Evolutionary conservation across 1,140 invertebrate genomes (phyloP), one percentile per base, ranked within the genome.

Genomic region (Drosophila lacertosa): DNA sequence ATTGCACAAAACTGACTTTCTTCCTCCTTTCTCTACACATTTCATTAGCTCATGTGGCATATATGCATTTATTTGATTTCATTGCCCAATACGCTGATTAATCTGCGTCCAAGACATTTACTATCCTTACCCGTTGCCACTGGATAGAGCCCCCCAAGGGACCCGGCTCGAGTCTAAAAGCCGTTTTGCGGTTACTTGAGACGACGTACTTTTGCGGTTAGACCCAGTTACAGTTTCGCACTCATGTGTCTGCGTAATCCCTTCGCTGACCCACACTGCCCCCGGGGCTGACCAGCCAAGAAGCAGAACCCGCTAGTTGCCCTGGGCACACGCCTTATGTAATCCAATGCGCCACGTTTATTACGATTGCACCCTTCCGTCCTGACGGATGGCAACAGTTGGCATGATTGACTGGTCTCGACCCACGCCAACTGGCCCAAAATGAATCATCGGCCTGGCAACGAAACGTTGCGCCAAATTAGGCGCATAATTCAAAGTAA

Each of bases 361-460:
- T 79, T 74, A 69, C 75, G 26, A 39, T 53, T 62, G 16, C 71
- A 70, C 58, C 75, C 80, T 74, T 75, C 65, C 50, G 66, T 73
- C 59, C 35, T 75, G 81, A 88, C 68, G 65, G 77, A 88, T 88
- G 77, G 82, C 82, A 88, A 88, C 82, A 88, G 82, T 88, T 88
- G 82, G 77, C 82, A 81, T 82, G 82, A 86, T 86, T 86, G 82
- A 86, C 65, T 70, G 75, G 29, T 20, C 37, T 67, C 58, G 42
- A 18, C 33, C 3, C 37, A 33, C 50, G 44, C 69, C 66, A 55
- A 40, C 51, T 62, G 62, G 42, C 35, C 55, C 48, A 20, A 78
- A 64, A 77, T 80, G 68, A 72, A 70, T 79, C 74, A 89, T 89
- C 60, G 76, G 59, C 75, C 29, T 77, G 75, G 63, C 76, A 83